Base-by-base conservation (phyloP, 2,113 vertebrate genomes). In the Dunckerocampus dactyliophorus region DNA sequence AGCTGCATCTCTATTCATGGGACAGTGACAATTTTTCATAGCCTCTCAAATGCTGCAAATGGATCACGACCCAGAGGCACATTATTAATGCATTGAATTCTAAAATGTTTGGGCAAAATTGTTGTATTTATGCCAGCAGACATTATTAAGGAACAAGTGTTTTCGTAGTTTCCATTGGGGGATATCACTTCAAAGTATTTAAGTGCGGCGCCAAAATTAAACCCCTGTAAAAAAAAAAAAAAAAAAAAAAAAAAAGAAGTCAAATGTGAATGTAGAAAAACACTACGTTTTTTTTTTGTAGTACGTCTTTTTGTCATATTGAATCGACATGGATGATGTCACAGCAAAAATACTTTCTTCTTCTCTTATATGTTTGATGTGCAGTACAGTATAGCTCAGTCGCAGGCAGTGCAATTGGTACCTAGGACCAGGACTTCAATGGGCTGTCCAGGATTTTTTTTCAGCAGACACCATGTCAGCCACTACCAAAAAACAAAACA, bases 11-110 rank as follows among this genome's bases (percentile, higher is more conserved):
- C 19, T 43, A 42, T 20, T 22, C 21, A 22, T 52, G 45, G 4
- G 45, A 46, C 16, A 4, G 15, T 72, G 45, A 45, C 37, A 62
- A 59, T 61, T 51, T 64, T 50, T 9, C 8, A 1, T 54, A 43
- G n/a, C 59, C 46, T 56, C 2, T 5, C 39, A 60, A 66, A 77
- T 67, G 47, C 9, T 46, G 5, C 53, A 58, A 68, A 67, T 62
- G 4, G 34, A 61, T 58, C 42, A 21, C 19, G 20, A 63, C 3
- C 34, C 54, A 20, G 22, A 31, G 21, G 61, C 20, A 67, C 14
- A 50, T 71, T 66, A 24, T 49, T 56, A 65, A 48, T 63, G 57
- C 16, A 47, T 13, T 28, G 10, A 37, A 31, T 71, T 46, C 37
- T 16, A 56, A 75, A 72, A 59, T 57, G 47, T 47, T 58, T 21